Percentiles rank a stretch among this genome's conserved stretches.
Conservation (phyloP, 2,113 vertebrate species). For the Prionailurus bengalensis region DNA sequence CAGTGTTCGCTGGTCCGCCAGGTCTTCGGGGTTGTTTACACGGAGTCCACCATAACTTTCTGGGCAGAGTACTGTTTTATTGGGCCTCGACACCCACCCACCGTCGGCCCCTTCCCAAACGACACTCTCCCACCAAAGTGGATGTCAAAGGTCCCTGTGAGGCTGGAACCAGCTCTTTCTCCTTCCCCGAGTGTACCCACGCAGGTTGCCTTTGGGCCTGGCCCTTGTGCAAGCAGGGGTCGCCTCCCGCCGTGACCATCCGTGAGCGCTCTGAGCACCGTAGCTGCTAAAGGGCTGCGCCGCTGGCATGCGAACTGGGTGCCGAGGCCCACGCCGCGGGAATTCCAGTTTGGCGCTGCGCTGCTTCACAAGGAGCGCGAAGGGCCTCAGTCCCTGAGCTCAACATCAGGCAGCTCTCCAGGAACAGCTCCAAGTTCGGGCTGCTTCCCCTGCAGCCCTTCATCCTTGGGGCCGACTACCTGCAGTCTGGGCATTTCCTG, state of each 20-base stretch:
- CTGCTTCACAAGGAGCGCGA: constrained; percentile 94
- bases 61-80: constrained; percentile 95
- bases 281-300: constrained; percentile 92
- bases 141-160: not conserved
- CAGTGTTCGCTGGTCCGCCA: constrained; percentile 94
- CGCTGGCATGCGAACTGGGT: constrained; percentile 95
- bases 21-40: constrained; percentile 97
- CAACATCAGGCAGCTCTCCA: constrained; percentile 94
- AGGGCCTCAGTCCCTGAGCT: constrained; percentile 94
- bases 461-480: constrained; percentile 95
- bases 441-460: constrained; percentile 92
- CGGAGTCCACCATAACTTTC: constrained; percentile 97
- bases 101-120: constrained; percentile 91
- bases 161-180: not conserved
- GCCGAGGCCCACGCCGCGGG: constrained; percentile 94
- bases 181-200: constrained; percentile 89
- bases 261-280: constrained; percentile 94
- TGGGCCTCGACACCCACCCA: constrained; percentile 94
- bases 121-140: not conserved
- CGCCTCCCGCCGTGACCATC: constrained; percentile 89
- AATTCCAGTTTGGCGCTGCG: constrained; percentile 95
- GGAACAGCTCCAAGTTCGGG: constrained; percentile 95
- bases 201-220: constrained; percentile 86
- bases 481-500: constrained; percentile 96
- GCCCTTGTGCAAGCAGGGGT: constrained; percentile 85